Base-by-base conservation (phyloP, 2,113 vertebrate species). In the Leucoraja erinaceus region DNA sequence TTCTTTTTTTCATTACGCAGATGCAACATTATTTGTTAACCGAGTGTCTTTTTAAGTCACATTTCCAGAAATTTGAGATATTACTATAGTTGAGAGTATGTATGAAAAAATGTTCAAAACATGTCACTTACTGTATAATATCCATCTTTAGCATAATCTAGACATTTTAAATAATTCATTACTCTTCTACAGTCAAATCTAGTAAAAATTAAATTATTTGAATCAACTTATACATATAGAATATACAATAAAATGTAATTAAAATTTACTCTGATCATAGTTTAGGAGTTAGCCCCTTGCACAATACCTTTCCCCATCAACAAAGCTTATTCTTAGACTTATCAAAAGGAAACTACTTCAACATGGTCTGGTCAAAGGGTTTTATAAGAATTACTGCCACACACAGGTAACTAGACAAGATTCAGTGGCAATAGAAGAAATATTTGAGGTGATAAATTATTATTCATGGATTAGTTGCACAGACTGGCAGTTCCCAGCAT, bases 401-500 rank as follows among this genome's bases (percentile, higher is more conserved):
- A 68, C 33, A 47, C 16, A 70, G 31, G 66, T 91, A 91, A 70
- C 88, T 20, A 72, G 33, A 70, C 63, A 70, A 72, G 20, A 91
- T 72, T 20, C 84, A 33, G 9, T 47, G 66, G 7, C 88, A 25
- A 47, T 72, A 91, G 38, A 47, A 10, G 33, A 91, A 72, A 14
- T 91, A 66, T 90, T 28, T 70, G 90, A 70, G 68, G 68, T 91
- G 18, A 72, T 91, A 91, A 91, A 47, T 91, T 72, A 91, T 91
- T 91, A 91, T 91, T 70, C 90, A 91, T 72, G 66, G 90, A 91
- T 91, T 91, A 91, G 90, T 63, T 54, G 68, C 33, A 54, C 90
- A 74, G 90, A 91, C 83, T 66, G 83, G 83, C 63, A 91, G 33
- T 91, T 91, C 90, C 90, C 90, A 91, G 90, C 22, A 70, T 91